These are phyloP conservation scores for Pristionchus pacificus DNA, from an alignment of 1,140 invertebrate genomes.

Conservation along the genomic window DNA sequence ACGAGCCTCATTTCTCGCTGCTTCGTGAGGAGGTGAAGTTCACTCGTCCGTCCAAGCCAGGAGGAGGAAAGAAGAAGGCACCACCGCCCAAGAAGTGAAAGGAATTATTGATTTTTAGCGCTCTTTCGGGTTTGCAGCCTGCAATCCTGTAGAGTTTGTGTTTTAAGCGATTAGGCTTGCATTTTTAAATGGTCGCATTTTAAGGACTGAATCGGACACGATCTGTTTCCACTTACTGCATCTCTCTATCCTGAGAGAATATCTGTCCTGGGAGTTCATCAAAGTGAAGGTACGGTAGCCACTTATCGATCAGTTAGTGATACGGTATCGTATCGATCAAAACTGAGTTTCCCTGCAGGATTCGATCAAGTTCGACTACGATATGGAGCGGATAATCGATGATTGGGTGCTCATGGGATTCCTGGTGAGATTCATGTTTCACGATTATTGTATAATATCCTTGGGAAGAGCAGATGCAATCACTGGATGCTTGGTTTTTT, in stretches of 20 bases:
- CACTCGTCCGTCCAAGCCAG: conserved; percentile 72
- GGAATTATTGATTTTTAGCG: too few relatives aligned
- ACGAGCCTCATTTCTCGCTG: conserved; percentile 91
- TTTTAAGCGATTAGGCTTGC: too few relatives aligned
- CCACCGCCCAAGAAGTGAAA: conserved; percentile 6
- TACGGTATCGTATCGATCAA: background rate
- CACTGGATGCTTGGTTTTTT: too few relatives aligned
- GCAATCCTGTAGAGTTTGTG: too few relatives aligned
- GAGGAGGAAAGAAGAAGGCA: conserved; percentile 70
- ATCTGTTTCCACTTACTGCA: conserved; percentile 88
- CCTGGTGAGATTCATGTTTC: conserved; percentile 66
- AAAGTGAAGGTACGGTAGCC: conserved; percentile 65
- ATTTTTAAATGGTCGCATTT: background rate
- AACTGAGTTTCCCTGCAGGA: conserved; percentile 40
- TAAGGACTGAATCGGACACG: conserved; percentile 65
- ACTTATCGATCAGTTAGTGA: too few relatives aligned
- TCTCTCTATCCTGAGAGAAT: conserved; percentile 82
- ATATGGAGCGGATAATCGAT: conserved; percentile 75
- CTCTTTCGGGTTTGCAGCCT: too few relatives aligned
- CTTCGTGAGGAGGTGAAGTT: conserved; percentile 86
- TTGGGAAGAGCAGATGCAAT: too few relatives aligned
- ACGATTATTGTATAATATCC: too few relatives aligned
- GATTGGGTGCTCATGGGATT: conserved; percentile 99
- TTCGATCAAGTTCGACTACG: conserved; percentile 69
- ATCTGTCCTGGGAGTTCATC: conserved; percentile 85